Percentiles rank a stretch among this genome's conserved stretches.
phyloP scores from a whole-genome alignment of 2,888 invertebrate species.

The Brachyptera putata region DNA sequence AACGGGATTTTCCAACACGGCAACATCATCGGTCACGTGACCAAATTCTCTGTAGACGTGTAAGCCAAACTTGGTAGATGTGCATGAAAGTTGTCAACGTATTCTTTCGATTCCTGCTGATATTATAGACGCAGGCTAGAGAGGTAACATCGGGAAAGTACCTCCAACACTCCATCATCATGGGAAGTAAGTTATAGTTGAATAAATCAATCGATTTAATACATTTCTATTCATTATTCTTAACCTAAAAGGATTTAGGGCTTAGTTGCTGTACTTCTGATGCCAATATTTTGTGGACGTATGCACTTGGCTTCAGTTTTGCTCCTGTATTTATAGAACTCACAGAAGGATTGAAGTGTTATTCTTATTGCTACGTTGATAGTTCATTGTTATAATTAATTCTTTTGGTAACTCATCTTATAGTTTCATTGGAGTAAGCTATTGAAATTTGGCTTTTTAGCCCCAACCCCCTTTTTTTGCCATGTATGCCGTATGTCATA shows the following conservation, averaged over 20 bases:
- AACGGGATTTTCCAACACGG: constrained; percentile 36
- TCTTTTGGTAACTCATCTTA: no score
- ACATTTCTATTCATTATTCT: constrained; percentile 43
- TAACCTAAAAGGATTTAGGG: constrained; percentile 17
- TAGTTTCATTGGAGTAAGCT: no score
- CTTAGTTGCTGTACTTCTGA: no score
- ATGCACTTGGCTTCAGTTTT: background rate
- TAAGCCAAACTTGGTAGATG: constrained; percentile 29
- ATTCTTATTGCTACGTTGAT: no score
- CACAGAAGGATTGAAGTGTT: no score
- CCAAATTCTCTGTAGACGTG: constrained; percentile 45
- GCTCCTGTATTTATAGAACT: background rate
- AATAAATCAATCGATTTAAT: constrained; percentile 34
- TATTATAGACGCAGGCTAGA: background rate
- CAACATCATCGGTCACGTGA: constrained; percentile 73
- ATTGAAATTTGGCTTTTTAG: no score
- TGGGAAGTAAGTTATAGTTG: constrained; percentile 57
- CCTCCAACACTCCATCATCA: constrained; percentile 46
- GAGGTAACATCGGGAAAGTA: background rate
- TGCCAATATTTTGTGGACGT: background rate
- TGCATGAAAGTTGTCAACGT: constrained; percentile 1
- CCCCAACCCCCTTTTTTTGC: no score
- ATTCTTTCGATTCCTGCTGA: background rate
- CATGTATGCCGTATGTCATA: no score
- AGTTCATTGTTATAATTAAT: no score